Evolutionary conservation across 2,888 invertebrate genomes (phyloP), one percentile per base, ranked within the genome.

Genomic region (Therioaphis trifolii): DNA sequence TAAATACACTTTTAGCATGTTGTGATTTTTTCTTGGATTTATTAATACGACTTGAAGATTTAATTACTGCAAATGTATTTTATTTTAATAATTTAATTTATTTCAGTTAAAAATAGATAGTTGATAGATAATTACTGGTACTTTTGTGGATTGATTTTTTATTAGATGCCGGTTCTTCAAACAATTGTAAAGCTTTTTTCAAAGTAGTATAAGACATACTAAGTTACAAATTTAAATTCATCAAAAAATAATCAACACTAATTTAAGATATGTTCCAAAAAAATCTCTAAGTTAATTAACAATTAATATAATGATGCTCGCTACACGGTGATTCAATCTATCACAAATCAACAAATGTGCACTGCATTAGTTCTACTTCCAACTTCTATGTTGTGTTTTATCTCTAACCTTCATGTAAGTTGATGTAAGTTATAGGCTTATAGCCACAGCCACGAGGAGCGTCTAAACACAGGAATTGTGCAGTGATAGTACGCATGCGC

Each of bases 171-270:
- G 82, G 24, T 35, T 74, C 82, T 14, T 82, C 82, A 11, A 82
- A 82, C 63, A 82, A 52, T n/a, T 82, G 72, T 49, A 82, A 24
- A 7, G 82, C 63, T 74, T 82, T 82, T 43, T 82, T 82, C 24
- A 82, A 49, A 5, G 63, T 82, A 29, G 82, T 74, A 82, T 82
- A 82, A 12, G 82, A 82, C 82, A 82, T 82, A 40, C 27, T 74
- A 66, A 66, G n/a, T 27, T 18, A 18, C 15, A 52, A 15, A 18
- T 52, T 52, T 18, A 52, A 4, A 18, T 18, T 4, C 18, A 52
- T 15, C 4, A 52, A 52, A 15, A 35, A 35, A 35, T 35, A 35
- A 35, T 35, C 35, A 35, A 35, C 35, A 35, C 35, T 3, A 3
- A 35, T 35, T 35, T 7, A 35, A 35, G 35, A 35, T 5, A 35